Conservation (phyloP, 53 echinoderm and acorn worm genomes). For the Arbacia lixula region DNA sequence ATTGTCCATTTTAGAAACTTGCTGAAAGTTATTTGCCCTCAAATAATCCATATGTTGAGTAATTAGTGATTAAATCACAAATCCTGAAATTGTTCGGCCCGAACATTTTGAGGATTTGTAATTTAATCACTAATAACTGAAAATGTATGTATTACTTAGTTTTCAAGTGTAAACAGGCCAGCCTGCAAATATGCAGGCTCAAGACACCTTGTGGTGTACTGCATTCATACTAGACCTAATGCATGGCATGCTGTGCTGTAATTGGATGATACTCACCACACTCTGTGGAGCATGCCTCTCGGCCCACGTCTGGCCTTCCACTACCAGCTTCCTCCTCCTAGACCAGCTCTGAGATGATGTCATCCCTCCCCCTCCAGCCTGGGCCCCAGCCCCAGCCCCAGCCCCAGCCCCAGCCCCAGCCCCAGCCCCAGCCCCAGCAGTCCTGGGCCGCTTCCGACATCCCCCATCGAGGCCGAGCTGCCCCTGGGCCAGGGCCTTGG, state of each 20-base stretch:
- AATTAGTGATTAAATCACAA: too few relatives aligned
- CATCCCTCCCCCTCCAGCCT: not conserved
- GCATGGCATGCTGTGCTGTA: too few relatives aligned
- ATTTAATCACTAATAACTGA: too few relatives aligned
- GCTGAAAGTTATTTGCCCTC: too few relatives aligned
- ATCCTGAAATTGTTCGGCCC: too few relatives aligned
- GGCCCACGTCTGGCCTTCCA: constrained; percentile 72
- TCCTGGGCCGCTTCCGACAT: constrained; percentile 34
- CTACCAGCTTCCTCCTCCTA: constrained; percentile 1
- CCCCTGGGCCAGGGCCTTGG: not conserved
- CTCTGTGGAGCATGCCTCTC: constrained; percentile 71
- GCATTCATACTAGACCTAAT: not conserved
- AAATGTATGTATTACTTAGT: too few relatives aligned
- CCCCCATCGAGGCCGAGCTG: constrained; percentile 7
- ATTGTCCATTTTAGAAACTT: too few relatives aligned
- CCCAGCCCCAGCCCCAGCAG: not conserved
- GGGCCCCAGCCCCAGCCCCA: constrained; percentile 23
- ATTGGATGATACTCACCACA: constrained; percentile 32
- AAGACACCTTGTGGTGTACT: too few relatives aligned
- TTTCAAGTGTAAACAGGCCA: too few relatives aligned
- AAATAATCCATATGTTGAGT: too few relatives aligned
- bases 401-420: not conserved
- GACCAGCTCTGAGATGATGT: constrained; percentile 58
- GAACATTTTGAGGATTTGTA: too few relatives aligned
- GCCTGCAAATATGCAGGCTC: too few relatives aligned